Conservation (phyloP, 2,888 invertebrate species). For the Catocala nupta region DNA sequence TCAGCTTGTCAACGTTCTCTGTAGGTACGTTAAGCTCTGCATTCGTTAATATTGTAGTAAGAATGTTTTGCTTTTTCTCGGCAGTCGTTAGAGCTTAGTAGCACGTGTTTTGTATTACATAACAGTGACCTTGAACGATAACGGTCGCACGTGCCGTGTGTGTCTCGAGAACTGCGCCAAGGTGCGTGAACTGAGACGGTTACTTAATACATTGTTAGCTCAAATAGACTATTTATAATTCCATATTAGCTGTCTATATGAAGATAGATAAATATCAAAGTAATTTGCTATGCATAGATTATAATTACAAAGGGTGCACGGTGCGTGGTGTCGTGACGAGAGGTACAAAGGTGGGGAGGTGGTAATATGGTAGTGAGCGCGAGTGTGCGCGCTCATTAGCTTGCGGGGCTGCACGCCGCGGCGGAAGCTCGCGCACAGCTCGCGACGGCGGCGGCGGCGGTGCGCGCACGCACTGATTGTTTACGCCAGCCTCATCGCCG, state of each 20-base stretch:
- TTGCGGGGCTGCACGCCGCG: constrained; percentile 24
- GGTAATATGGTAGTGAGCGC: background rate
- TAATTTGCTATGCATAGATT: background rate
- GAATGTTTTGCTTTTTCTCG: background rate
- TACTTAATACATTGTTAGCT: no score
- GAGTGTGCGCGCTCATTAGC: constrained; percentile 23
- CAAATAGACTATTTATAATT: no score
- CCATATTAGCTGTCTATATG: no score
- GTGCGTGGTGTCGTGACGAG: background rate
- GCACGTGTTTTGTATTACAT: constrained; percentile 3
- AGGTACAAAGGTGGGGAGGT: background rate
- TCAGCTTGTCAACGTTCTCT: background rate
- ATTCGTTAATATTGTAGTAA: background rate
- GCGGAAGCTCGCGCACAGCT: constrained; percentile 27
- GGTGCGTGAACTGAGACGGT: no score
- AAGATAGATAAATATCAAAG: no score
- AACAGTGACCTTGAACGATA: constrained; percentile 19
- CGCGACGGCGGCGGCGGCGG: background rate
- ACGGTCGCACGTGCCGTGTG: constrained; percentile 12
- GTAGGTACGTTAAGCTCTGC: background rate
- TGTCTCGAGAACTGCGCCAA: background rate
- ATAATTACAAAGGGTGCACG: background rate
- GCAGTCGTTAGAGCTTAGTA: background rate
- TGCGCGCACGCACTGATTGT: constrained; percentile 35
- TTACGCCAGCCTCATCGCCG: constrained; percentile 30